Conservation (phyloP, 2,888 invertebrate species). For the Amitus sp. region DNA sequence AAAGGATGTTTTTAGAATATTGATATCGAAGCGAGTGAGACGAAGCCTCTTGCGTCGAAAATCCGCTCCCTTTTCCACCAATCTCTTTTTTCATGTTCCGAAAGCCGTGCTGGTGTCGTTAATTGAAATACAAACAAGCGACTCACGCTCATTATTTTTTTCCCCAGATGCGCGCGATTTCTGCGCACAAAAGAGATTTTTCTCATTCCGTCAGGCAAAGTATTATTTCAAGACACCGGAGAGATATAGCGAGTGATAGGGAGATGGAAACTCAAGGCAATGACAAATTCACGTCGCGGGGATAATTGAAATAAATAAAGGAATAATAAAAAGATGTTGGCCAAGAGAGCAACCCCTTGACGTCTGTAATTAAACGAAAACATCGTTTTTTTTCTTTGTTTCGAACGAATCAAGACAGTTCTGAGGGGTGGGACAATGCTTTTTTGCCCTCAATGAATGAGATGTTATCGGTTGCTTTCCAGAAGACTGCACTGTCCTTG, state of each 20-base stretch:
- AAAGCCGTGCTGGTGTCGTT: not conserved
- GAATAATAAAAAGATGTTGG: constrained; percentile 59
- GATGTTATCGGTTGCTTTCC: constrained; percentile 62
- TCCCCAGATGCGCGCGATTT: no score
- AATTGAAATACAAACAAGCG: not conserved
- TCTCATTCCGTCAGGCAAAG: constrained; percentile 18
- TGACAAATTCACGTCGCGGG: constrained; percentile 64
- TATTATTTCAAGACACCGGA: constrained; percentile 31
- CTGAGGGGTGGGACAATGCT: constrained; percentile 62
- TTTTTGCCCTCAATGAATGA: constrained; percentile 57
- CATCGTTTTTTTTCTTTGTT: constrained; percentile 53
- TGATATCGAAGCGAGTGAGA: constrained; percentile 59
- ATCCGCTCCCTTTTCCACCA: constrained; percentile 40
- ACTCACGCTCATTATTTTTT: no score
- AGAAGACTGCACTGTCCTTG: not conserved
- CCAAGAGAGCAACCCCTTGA: constrained; percentile 59
- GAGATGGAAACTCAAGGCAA: constrained; percentile 59
- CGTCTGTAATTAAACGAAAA: constrained; percentile 66
- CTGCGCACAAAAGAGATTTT: no score
- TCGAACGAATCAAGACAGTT: constrained; percentile 59
- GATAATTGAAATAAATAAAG: constrained; percentile 66
- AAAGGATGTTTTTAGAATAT: constrained; percentile 65
- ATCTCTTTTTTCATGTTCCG: constrained; percentile 22
- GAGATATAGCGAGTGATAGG: constrained; percentile 31
- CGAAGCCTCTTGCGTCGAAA: constrained; percentile 43